Base-by-base conservation (phyloP, 2,113 vertebrate genomes). In the Microcebus murinus region DNA sequence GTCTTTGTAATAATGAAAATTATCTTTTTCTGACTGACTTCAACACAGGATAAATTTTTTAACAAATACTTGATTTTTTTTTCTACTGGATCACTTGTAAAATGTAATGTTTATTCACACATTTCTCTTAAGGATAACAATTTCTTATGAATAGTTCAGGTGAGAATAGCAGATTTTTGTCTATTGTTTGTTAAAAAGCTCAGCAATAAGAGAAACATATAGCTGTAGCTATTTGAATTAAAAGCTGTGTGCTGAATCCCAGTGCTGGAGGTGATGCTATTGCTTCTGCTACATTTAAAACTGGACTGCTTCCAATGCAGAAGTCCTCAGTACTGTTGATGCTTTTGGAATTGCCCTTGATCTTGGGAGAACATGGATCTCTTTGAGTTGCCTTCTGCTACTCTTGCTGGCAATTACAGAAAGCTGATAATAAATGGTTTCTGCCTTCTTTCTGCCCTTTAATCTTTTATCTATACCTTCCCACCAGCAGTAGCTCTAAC, bases 31-130 rank as follows among this genome's bases (percentile, higher is more conserved):
- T 39, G 6, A 83, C n/a, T 73, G 50, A 70, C 4, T 93, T 85
- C 52, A 85, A 34, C 18, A 65, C 9, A 52, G 6, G 8, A 65
- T 77, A 90, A 79, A 34, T 87, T 80, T 95, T 84, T 97, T 94
- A 90, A 48, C 9, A 79, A 90, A 61, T 67, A 90, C 2, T 42
- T 42, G 42, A 42, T 42, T 42, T 42, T 42, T 42, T 42, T 42
- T 42, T 42, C 42, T 42, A 42, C 42, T 42, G 42, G 42, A 42
- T 42, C 42, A 42, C 42, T 42, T 42, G 42, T 42, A 42, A 42
- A 42, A 42, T 42, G 6, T 42, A 42, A 42, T 55, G 4, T 39
- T 94, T 73, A 83, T 63, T 52, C 23, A 80, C 20, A 2, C 0
- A 77, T 68, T 84, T 92, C 68, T 81, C 92, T 48, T 34, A 81